These are phyloP conservation scores for Gavialis gangeticus DNA, from an alignment of 2,113 vertebrate species.

Conservation along the genomic window DNA sequence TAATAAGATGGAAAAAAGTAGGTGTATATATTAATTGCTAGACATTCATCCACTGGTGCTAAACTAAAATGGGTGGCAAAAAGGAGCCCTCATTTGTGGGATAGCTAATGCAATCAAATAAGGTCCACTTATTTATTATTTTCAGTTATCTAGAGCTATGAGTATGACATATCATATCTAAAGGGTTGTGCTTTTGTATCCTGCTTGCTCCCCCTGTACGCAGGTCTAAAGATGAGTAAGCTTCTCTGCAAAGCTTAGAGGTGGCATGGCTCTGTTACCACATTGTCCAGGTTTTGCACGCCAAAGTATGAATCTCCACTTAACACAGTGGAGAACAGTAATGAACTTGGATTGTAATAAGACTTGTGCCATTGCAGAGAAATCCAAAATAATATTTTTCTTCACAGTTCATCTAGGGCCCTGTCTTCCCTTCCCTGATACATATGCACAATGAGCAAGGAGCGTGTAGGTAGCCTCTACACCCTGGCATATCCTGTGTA, in stretches of 20 bases:
- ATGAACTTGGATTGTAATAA: slow-evolving; percentile 41
- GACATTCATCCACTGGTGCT: not conserved
- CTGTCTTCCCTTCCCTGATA: not conserved
- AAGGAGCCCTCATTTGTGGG: not conserved
- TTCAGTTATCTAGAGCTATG: not conserved
- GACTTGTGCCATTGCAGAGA: not conserved
- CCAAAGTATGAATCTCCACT: slow-evolving; percentile 16
- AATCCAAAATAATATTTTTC: slow-evolving; percentile 6
- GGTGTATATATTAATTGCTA: not conserved
- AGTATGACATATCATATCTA: not conserved
- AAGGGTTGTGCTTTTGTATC: not conserved
- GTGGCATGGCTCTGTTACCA: not conserved
- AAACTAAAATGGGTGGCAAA: not conserved
- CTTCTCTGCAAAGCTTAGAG: not conserved
- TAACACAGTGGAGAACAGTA: slow-evolving; percentile 26
- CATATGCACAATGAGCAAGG: not conserved
- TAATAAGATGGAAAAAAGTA: not conserved
- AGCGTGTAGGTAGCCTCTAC: rapidly evolving
- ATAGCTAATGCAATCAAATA: not conserved
- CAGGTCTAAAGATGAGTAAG: not conserved
- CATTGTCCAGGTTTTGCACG: slow-evolving; percentile 14
- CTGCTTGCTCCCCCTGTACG: not conserved
- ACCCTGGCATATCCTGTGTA: not conserved
- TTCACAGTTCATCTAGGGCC: not conserved
- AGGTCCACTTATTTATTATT: not conserved